A percentile compares a stretch with the other conserved stretches of the same genome.
These are phyloP conservation scores for Halichondria panicea DNA, from an alignment of 37 sponge, comb jelly and placozoan genomes.

Conservation along the genomic window DNA sequence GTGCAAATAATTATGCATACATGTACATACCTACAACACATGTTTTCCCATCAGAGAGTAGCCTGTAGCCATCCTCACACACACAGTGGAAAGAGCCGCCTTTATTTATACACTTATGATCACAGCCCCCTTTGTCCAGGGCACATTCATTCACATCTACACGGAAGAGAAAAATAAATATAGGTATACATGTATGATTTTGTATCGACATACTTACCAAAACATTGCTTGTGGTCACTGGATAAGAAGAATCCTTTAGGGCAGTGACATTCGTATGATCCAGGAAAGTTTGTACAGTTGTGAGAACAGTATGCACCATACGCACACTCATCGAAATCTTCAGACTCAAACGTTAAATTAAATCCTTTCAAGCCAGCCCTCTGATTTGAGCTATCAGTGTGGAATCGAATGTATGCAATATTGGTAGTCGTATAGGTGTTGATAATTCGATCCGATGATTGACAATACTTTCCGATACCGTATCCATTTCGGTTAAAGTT, in stretches of 20 bases:
- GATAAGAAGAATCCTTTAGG: conserved; percentile 50
- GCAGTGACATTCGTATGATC: conserved; percentile 49
- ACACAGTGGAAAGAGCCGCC: conserved; percentile 29
- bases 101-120: conserved; percentile 33
- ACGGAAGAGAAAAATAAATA: background rate
- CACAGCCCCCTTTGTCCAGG: conserved; percentile 12
- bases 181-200: background rate
- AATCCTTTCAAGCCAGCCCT: conserved; percentile 3
- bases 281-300: conserved; percentile 38
- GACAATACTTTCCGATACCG: background rate
- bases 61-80: conserved; percentile 15
- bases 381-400: background rate
- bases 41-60: conserved; percentile 7
- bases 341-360: background rate
- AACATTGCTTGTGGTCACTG: conserved; percentile 38
- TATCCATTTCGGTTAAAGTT: background rate
- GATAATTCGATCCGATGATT: no score
- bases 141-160: conserved; percentile 84
- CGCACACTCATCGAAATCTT: conserved; percentile 58
- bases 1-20: no score
- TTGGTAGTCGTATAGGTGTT: no score
- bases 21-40: background rate
- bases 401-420: conserved; percentile 15
- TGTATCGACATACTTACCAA: conserved; percentile 36
- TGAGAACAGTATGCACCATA: conserved; percentile 40